Base-by-base conservation (phyloP, 2,797 vertebrate species). In the Buceros bicornis region DNA sequence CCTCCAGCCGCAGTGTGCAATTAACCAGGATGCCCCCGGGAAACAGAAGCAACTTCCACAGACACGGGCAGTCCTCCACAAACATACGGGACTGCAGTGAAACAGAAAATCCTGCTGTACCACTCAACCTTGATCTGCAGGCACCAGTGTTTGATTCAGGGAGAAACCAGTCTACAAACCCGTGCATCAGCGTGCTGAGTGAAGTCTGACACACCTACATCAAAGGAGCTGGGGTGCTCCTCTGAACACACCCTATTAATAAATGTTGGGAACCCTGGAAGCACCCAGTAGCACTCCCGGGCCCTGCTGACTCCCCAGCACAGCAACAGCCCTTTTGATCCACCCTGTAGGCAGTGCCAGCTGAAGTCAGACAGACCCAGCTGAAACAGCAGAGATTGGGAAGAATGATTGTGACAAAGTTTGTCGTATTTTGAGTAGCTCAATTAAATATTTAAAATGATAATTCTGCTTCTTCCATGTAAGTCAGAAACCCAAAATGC, bases 311-410 rank as follows among this genome's bases (percentile, higher is more conserved):
- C 67, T 79, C 33, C 85, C 43, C 71, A 18, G 87, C 58, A 85
- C 85, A 86, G 31, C 31, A 37, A 5, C 2, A 29, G 69, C 58
- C 80, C 82, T 73, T 94, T 84, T 89, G 88, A 96, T 90, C 95
- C 95, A 72, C 95, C 83, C 89, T 21, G 19, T 51, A 76, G 26
- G 45, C 72, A 72, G 50, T 14, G 62, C 24, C 87, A 82, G 82
- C 10, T 19, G 11, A 35, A 70, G 54, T 47, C 1, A 62, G n/a
- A 31, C 0, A 81, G n/a, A 61, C 21, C 24, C 61, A 72, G 42
- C 47, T 58, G 80, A 65, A 62, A 54, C 57, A 66, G 70, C 81
- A 71, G 35, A 60, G 66, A 9, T 0, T 26, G 45, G 43, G 16
- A 72, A 89, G 54, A 47, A 47, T 3, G 29, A 53, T 9, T 43